These are phyloP conservation scores for Shargacucullia verbasci DNA, from an alignment of 2,888 invertebrate genomes.

Conservation along the genomic window DNA sequence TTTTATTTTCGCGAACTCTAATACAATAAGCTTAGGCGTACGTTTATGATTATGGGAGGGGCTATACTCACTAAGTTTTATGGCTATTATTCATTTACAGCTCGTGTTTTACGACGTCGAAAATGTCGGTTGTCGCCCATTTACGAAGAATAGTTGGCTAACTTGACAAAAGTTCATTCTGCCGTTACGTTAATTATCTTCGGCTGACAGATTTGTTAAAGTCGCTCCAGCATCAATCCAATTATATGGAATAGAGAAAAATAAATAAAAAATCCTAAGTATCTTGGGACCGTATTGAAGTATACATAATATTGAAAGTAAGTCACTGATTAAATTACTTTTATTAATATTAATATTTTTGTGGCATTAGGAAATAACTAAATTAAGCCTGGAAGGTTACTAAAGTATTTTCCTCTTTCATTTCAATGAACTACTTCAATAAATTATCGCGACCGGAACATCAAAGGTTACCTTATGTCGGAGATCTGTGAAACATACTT, in stretches of 20 bases:
- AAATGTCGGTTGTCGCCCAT: conserved; percentile 50
- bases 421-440: conserved; percentile 36
- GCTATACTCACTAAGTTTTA: conserved; percentile 49
- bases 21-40: conserved; percentile 29
- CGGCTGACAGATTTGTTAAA: conserved; percentile 77
- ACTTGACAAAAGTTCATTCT: conserved; percentile 71
- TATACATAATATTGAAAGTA: conserved; percentile 48
- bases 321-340: conserved; percentile 39
- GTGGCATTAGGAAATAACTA: conserved; percentile 13
- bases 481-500: conserved; percentile 46
- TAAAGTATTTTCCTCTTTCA: conserved; percentile 25
- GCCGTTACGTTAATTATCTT: conserved; percentile 78
- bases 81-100: conserved; percentile 36
- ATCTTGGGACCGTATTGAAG: conserved; percentile 36
- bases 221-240: conserved; percentile 82
- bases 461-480: conserved; percentile 51
- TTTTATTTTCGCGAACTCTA: conserved; percentile 18
- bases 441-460: conserved; percentile 48
- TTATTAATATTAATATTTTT: too few species aligned
- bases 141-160: conserved; percentile 46
- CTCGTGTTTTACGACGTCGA: conserved; percentile 34
- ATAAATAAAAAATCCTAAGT: conserved; percentile 59
- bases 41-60: conserved; percentile 28
- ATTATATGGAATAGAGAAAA: conserved; percentile 78
- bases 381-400: conserved; percentile 33